These are phyloP conservation scores for Brevimyrus niger DNA, from an alignment of 2,113 vertebrate species.

Conservation along the genomic window DNA sequence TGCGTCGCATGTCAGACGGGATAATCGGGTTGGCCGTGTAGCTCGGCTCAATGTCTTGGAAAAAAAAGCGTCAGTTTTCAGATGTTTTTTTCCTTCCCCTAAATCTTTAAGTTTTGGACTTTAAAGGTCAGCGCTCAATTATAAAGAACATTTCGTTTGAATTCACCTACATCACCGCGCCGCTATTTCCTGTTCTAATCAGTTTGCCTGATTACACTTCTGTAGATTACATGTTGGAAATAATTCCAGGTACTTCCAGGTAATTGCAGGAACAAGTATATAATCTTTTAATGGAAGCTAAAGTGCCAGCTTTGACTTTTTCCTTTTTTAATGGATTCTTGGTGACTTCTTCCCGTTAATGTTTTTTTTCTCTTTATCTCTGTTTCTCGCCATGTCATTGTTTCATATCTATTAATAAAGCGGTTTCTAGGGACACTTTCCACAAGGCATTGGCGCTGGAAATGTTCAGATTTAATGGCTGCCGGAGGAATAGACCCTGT, in stretches of 20 bases:
- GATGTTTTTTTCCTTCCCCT: neutral
- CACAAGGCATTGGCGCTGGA: neutral
- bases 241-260: conserved; percentile 11
- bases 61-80: neutral
- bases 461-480: neutral
- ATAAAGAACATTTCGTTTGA: neutral
- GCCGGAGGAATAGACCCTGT: neutral
- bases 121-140: conserved; percentile 12
- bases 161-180: neutral
- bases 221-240: conserved; percentile 12
- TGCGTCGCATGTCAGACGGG: neutral
- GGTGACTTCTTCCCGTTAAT: neutral
- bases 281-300: conserved; percentile 15
- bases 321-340: conserved; percentile 1
- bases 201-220: conserved; percentile 18
- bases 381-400: neutral
- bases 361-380: neutral
- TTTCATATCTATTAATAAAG: neutral
- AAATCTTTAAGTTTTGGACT: conserved; percentile 9
- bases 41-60: neutral
- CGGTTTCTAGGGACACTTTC: neutral
- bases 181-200: conserved; percentile 12
- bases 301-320: neutral
- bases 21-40: neutral
- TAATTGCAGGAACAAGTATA: conserved; percentile 12